Percentiles rank a stretch among this genome's conserved stretches.
Evolutionary conservation across 2,797 vertebrate species (phyloP).

Genomic region (Acestrorhynchus altus): DNA sequence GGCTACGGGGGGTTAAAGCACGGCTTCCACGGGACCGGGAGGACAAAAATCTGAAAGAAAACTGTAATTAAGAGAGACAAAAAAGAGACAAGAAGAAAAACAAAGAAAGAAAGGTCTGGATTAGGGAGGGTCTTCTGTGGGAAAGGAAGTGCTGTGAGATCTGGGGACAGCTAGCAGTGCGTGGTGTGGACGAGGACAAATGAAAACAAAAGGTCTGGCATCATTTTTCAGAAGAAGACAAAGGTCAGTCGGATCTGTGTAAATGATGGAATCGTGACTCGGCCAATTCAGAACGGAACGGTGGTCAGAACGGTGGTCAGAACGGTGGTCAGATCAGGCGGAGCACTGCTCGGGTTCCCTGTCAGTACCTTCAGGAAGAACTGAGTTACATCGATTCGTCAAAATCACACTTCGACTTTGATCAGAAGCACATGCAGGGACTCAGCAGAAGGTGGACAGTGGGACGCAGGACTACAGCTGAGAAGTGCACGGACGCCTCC

Average conservation of each 20-base stretch:
- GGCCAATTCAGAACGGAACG: constrained; percentile 50
- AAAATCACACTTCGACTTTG: neutral
- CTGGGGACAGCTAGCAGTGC: constrained; percentile 72
- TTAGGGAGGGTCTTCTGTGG: constrained; percentile 61
- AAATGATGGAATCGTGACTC: constrained; percentile 45
- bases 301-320: constrained; percentile 12
- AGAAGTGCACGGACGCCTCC: neutral
- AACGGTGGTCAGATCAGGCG: constrained; percentile 20
- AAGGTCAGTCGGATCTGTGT: neutral
- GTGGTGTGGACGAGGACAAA: constrained; percentile 47
- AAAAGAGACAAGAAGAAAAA: constrained; percentile 54
- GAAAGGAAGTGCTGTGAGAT: constrained; percentile 32
- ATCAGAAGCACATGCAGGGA: neutral
- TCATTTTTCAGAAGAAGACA: neutral
- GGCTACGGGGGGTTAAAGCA: constrained; percentile 54
- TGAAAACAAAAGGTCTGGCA: neutral
- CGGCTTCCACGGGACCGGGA: constrained; percentile 49
- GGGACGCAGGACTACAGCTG: neutral
- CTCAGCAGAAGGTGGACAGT: neutral
- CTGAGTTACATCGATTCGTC: neutral
- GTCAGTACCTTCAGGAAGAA: constrained; percentile 38
- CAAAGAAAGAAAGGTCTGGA: constrained; percentile 46
- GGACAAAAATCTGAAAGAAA: constrained; percentile 68
- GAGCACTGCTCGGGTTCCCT: constrained; percentile 68
- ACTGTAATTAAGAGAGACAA: constrained; percentile 71